phyloP scores from a whole-genome alignment of 1,140 invertebrate species.

The Eciton burchellii region DNA sequence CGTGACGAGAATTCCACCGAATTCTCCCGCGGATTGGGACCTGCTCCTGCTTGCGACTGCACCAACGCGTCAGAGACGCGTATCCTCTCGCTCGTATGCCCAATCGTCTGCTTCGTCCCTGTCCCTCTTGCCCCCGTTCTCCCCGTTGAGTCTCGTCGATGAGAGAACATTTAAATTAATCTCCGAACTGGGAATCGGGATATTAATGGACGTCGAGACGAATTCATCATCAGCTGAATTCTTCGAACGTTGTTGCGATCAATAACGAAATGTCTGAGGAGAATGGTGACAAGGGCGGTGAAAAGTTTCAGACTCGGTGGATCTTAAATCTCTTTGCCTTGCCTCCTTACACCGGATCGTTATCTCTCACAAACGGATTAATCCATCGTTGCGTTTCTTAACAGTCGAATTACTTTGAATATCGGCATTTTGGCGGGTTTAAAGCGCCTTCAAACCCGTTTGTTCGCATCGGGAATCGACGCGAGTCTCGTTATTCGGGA shows the following conservation, averaged over 20 bases:
- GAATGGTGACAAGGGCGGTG: no score
- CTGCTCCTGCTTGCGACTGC: neutral
- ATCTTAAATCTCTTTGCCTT: neutral
- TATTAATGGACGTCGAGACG: no score
- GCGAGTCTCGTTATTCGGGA: neutral
- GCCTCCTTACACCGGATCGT: neutral
- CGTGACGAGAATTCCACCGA: slow-evolving; percentile 52
- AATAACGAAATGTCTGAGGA: neutral
- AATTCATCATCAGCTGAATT: no score
- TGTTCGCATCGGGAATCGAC: neutral
- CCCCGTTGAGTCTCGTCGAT: no score
- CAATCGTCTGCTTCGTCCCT: no score
- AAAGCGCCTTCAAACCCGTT: neutral
- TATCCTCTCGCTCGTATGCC: no score
- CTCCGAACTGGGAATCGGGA: no score
- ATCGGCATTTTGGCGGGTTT: neutral
- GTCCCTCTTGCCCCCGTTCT: no score
- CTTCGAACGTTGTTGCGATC: no score
- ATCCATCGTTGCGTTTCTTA: neutral
- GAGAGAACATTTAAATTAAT: no score
- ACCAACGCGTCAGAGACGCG: neutral
- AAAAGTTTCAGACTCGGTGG: neutral
- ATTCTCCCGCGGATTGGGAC: slow-evolving; percentile 24
- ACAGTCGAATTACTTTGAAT: neutral
- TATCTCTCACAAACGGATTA: neutral